A percentile compares a stretch with the other conserved stretches of the same genome.
Evolutionary conservation across 2,888 invertebrate genomes (phyloP).

Genomic region (Alloplasta piceator): DNA sequence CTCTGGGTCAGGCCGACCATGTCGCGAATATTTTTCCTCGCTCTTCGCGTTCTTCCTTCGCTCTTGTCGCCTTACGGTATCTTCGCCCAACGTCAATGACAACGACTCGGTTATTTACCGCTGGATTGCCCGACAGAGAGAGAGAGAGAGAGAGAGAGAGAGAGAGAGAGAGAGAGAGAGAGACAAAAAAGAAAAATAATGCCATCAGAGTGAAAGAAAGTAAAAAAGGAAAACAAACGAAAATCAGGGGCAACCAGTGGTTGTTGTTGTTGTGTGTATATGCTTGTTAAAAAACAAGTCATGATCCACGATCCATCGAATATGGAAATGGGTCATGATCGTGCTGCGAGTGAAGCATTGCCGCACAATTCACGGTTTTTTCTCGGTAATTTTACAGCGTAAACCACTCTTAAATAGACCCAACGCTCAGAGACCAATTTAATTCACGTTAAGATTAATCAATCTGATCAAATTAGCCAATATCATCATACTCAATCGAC

Average conservation of each 20-base stretch:
- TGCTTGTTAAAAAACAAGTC: conserved; percentile 20
- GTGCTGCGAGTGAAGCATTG: background rate
- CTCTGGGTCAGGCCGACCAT: conserved; percentile 92
- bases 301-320: conserved; percentile 41
- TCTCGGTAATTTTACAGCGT: background rate
- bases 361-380: no score
- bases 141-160: background rate
- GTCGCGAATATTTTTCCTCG: conserved; percentile 3
- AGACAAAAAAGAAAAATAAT: conserved; percentile 2
- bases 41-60: conserved; percentile 4
- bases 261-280: background rate
- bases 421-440: background rate
- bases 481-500: background rate
- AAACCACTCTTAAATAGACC: background rate
- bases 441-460: conserved; percentile 7
- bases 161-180: background rate
- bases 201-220: background rate
- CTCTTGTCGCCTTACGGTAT: background rate
- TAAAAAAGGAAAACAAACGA: conserved; percentile 3
- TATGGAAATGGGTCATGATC: conserved; percentile 52
- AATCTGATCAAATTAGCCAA: background rate
- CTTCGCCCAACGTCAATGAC: background rate
- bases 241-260: conserved; percentile 12
- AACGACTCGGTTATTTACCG: conserved; percentile 4
- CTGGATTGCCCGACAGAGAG: background rate